Conservation (phyloP, 2,888 invertebrate species). For the Phengaris alcon region DNA sequence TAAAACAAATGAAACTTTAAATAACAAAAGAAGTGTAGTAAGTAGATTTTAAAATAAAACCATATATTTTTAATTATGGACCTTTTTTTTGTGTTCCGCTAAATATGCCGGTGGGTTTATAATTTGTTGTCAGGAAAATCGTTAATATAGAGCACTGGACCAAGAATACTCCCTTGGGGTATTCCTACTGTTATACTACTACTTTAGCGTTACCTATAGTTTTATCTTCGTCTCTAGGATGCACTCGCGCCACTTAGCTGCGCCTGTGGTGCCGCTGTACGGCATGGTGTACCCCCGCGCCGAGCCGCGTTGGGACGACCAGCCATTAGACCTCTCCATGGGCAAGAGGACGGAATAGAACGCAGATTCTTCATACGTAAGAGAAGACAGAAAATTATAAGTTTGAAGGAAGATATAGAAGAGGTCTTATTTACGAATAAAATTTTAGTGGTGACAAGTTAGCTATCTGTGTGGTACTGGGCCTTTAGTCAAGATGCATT, state of each 20-base stretch:
- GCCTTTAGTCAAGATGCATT: too few relatives aligned
- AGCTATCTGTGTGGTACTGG: too few relatives aligned
- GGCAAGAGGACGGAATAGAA: slow-evolving; percentile 37
- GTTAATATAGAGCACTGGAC: too few relatives aligned
- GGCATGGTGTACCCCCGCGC: slow-evolving; percentile 54
- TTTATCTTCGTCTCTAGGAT: slow-evolving; percentile 42
- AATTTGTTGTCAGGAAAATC: too few relatives aligned
- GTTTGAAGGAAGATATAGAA: not conserved
- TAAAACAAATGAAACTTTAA: too few relatives aligned
- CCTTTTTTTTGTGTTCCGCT: too few relatives aligned
- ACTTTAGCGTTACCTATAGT: not conserved
- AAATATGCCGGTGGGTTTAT: too few relatives aligned
- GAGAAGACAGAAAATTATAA: not conserved
- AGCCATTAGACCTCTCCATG: slow-evolving; percentile 61
- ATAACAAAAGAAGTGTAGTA: too few relatives aligned
- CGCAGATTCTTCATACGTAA: not conserved
- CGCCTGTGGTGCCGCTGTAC: slow-evolving; percentile 51
- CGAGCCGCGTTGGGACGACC: slow-evolving; percentile 37
- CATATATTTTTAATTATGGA: too few relatives aligned
- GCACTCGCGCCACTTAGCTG: slow-evolving; percentile 47
- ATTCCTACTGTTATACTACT: too few relatives aligned
- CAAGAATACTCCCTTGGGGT: too few relatives aligned
- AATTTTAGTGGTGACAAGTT: not conserved
- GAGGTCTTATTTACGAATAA: not conserved
- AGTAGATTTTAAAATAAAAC: too few relatives aligned